A percentile compares a stretch with the other conserved stretches of the same genome.
Conservation (phyloP, 2,797 vertebrate species). For the Rhadinocentrus ornatus region DNA sequence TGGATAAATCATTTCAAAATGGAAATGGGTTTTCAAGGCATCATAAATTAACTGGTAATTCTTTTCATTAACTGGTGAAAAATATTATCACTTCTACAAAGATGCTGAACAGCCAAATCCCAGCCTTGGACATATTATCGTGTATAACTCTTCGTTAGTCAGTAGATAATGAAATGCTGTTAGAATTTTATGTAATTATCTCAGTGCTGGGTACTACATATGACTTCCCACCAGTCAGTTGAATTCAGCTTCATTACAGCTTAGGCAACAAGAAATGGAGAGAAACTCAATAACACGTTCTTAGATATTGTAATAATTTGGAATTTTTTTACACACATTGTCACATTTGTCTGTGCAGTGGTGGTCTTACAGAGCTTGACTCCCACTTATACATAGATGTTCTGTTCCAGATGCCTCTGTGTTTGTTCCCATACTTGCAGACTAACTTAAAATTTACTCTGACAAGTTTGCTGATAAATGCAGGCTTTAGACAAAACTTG, state of each 20-base stretch:
- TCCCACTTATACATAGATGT: conserved; percentile 27
- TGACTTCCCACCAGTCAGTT: conserved; percentile 35
- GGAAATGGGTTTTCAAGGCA: neutral
- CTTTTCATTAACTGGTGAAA: conserved; percentile 26
- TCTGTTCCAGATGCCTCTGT: conserved; percentile 3
- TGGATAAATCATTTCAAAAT: no score
- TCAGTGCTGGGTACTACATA: conserved; percentile 25
- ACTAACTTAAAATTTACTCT: conserved; percentile 13
- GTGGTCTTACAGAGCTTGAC: conserved; percentile 27
- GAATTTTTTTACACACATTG: conserved; percentile 23
- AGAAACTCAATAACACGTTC: conserved; percentile 43
- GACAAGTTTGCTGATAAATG: conserved; percentile 15
- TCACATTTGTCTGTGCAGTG: conserved; percentile 9
- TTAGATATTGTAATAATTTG: conserved; percentile 42
- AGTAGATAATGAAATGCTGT: conserved; percentile 27
- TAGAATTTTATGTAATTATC: conserved; percentile 40
- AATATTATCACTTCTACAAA: conserved; percentile 24
- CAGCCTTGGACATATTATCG: conserved; percentile 17
- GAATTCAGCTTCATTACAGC: conserved; percentile 50
- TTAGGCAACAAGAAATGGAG: conserved; percentile 42
- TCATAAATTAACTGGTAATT: conserved; percentile 8
- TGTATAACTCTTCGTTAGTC: conserved; percentile 28
- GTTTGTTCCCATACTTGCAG: conserved; percentile 12
- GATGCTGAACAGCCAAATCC: neutral
- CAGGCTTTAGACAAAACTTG: conserved; percentile 19